A percentile compares a stretch with the other conserved stretches of the same genome.
Conservation (phyloP, 2,113 vertebrate genomes). For the Macquaria australasica region DNA sequence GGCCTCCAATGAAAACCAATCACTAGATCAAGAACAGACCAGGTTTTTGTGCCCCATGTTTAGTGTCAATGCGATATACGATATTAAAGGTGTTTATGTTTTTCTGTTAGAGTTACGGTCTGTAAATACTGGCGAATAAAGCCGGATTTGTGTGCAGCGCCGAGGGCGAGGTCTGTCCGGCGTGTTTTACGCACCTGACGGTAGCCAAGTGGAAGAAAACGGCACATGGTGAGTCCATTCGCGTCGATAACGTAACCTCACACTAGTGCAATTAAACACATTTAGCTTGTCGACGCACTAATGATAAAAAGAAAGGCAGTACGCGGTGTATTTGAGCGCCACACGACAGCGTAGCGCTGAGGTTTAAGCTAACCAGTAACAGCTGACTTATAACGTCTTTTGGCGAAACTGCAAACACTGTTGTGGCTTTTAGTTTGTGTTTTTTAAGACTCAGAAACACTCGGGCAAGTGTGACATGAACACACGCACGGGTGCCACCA, state of each 20-base stretch:
- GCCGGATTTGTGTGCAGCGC: rapidly evolving
- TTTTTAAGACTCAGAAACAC: rapidly evolving
- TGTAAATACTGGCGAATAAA: background rate
- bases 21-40: background rate
- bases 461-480: rapidly evolving
- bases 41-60: rapidly evolving
- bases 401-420: background rate
- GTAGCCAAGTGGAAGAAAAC: background rate
- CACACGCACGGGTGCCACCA: background rate
- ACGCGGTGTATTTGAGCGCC: background rate
- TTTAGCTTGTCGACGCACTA: background rate
- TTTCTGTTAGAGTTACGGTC: rapidly evolving
- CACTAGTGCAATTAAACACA: background rate
- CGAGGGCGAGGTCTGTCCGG: background rate
- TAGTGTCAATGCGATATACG: rapidly evolving
- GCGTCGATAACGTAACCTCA: background rate
- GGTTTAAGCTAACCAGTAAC: background rate
- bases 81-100: rapidly evolving
- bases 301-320: background rate
- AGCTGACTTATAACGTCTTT: too few relatives aligned
- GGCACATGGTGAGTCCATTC: constrained; percentile 47
- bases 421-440: background rate
- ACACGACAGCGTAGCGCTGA: background rate
- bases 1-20: background rate
- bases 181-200: rapidly evolving